A percentile compares a stretch with the other conserved stretches of the same genome.
Conservation (phyloP, 2,888 invertebrate species). For the Agonopterix alstromeriana region DNA sequence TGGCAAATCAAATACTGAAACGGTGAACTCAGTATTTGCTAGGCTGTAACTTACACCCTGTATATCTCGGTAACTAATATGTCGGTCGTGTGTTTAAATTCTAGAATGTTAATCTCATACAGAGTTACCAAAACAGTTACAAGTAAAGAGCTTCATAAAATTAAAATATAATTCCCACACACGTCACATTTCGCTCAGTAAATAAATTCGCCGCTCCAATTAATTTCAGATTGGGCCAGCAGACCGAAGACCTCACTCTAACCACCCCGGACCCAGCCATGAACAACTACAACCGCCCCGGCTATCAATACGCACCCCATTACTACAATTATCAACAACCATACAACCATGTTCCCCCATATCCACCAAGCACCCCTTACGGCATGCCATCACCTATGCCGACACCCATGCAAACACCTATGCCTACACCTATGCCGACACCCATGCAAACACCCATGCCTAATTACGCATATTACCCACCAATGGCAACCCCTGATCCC, state of each 20-base stretch:
- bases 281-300: conserved; percentile 60
- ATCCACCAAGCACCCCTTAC: conserved; percentile 45
- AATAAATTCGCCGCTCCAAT: not conserved
- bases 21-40: no score
- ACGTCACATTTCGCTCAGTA: no score
- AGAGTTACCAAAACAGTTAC: no score
- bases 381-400: conserved; percentile 28
- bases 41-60: no score
- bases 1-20: no score
- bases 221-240: conserved; percentile 56
- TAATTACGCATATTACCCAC: conserved; percentile 39
- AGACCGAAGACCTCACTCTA: conserved; percentile 56
- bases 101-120: no score
- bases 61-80: no score
- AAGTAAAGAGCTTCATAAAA: no score
- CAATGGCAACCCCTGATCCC: conserved; percentile 24
- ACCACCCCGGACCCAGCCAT: conserved; percentile 43
- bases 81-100: no score
- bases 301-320: conserved; percentile 41
- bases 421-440: conserved; percentile 25
- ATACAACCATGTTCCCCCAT: conserved; percentile 44
- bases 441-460: conserved; percentile 25
- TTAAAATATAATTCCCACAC: no score
- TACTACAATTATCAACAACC: conserved; percentile 48
- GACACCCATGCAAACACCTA: conserved; percentile 25